Percentiles rank a stretch among this genome's conserved stretches.
phyloP scores from a whole-genome alignment of 2,113 vertebrate genomes.

The Phalacrocorax carbo region DNA sequence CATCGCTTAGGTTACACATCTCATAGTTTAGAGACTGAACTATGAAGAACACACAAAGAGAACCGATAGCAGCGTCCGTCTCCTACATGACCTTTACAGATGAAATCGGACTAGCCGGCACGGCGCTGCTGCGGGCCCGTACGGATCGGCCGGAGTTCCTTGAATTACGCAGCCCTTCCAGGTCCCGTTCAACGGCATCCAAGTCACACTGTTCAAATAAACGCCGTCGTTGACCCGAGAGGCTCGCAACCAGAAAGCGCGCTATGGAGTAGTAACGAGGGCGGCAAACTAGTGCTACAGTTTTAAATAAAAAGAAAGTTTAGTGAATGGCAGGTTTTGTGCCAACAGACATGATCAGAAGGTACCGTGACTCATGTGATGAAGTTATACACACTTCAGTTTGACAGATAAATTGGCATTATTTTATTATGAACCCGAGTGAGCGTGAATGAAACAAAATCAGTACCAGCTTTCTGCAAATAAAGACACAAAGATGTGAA shows the following conservation, averaged over 20 bases:
- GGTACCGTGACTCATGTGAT: conserved; percentile 47
- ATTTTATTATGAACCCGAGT: conserved; percentile 74
- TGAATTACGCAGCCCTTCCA: neutral
- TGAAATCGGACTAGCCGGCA: neutral
- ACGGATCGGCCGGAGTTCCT: neutral
- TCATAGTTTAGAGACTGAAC: neutral
- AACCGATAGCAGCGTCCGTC: neutral
- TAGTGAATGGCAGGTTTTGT: conserved; percentile 27
- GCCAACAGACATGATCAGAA: conserved; percentile 42
- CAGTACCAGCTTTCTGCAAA: conserved; percentile 70
- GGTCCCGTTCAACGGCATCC: neutral
- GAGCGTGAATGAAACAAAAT: conserved; percentile 69
- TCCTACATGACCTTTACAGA: neutral
- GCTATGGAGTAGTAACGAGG: neutral
- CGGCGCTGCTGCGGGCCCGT: neutral
- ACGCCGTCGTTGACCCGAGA: conserved; percentile 47
- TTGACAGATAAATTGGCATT: conserved; percentile 76
- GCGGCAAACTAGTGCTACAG: conserved; percentile 48
- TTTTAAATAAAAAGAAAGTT: neutral
- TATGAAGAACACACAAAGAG: neutral
- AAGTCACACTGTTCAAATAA: neutral
- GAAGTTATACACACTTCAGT: conserved; percentile 64
- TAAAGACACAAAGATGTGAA: conserved; percentile 65
- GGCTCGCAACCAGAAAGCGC: conserved; percentile 50
- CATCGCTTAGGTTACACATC: neutral